These are phyloP conservation scores for Rhea americana DNA, from an alignment of 2,113 vertebrate genomes.

Conservation along the genomic window DNA sequence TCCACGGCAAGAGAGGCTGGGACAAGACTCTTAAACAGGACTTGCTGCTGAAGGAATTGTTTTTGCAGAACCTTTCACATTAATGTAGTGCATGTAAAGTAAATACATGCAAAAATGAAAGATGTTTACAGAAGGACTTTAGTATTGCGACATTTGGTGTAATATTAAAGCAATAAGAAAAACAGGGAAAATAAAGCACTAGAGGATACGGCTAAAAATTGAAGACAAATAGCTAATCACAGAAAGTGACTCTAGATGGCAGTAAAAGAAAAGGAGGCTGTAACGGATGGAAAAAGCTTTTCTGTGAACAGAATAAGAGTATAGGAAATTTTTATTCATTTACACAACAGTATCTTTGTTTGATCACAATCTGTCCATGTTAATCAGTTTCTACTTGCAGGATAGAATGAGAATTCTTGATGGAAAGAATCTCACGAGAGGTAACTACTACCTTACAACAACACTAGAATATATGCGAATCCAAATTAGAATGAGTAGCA, in stretches of 20 bases:
- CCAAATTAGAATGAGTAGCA: not conserved
- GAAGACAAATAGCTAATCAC: not conserved
- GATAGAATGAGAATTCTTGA: not conserved
- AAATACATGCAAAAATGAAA: not conserved
- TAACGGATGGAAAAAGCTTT: not conserved
- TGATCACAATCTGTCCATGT: not conserved
- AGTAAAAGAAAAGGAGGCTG: not conserved
- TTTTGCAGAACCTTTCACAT: not conserved
- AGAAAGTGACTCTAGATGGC: slow-evolving; percentile 20
- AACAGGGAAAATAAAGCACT: not conserved
- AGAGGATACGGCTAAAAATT: not conserved
- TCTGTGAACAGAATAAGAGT: not conserved
- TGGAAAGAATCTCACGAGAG: not conserved
- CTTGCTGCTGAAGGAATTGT: not conserved
- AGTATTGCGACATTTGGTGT: not conserved
- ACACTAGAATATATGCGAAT: rapidly evolving
- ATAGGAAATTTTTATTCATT: not conserved
- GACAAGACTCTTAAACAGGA: not conserved
- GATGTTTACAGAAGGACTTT: not conserved
- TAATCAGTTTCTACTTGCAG: not conserved
- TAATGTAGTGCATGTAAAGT: not conserved
- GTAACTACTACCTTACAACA: not conserved
- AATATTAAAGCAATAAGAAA: not conserved
- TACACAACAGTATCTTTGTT: not conserved
- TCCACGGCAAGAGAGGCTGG: not conserved